Evolutionary conservation across 2,797 vertebrate genomes (phyloP).

Genomic region (Delichon dasypus): DNA sequence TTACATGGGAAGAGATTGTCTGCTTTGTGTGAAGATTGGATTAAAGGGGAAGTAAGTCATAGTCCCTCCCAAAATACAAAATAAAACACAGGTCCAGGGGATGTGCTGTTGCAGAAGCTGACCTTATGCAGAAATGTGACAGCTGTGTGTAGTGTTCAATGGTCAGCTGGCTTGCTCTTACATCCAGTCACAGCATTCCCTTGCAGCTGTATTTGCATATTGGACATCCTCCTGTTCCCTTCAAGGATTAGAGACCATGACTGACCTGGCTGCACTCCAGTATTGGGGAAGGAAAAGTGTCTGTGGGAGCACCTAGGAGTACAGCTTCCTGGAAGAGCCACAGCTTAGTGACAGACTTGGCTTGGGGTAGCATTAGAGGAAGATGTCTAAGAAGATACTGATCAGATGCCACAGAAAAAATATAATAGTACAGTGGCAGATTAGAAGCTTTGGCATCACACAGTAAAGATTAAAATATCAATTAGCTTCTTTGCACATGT

Average conservation of each 20-base stretch:
- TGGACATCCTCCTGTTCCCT: not conserved
- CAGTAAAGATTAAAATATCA: not conserved
- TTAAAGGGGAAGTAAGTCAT: not conserved
- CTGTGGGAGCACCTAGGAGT: not conserved
- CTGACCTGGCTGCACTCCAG: not conserved
- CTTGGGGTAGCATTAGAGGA: not conserved
- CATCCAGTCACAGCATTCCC: not conserved
- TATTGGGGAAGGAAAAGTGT: not conserved
- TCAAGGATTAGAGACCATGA: not conserved
- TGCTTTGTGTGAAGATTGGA: not conserved
- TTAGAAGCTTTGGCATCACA: not conserved
- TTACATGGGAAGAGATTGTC: not conserved
- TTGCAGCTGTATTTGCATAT: not conserved
- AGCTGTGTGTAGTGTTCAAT: not conserved
- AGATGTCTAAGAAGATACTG: not conserved
- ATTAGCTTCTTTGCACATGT: not conserved
- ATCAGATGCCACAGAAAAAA: not conserved
- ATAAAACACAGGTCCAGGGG: not conserved
- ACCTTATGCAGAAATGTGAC: not conserved
- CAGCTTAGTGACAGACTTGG: accelerated
- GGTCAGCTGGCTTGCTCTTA: not conserved
- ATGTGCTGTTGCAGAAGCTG: not conserved
- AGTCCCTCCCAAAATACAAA: not conserved
- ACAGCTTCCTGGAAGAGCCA: not conserved
- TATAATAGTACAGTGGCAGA: not conserved